Percentiles rank a stretch among this genome's conserved stretches.
Evolutionary conservation across 2,113 vertebrate genomes (phyloP).

Genomic region (Girardinichthys multiradiatus): DNA sequence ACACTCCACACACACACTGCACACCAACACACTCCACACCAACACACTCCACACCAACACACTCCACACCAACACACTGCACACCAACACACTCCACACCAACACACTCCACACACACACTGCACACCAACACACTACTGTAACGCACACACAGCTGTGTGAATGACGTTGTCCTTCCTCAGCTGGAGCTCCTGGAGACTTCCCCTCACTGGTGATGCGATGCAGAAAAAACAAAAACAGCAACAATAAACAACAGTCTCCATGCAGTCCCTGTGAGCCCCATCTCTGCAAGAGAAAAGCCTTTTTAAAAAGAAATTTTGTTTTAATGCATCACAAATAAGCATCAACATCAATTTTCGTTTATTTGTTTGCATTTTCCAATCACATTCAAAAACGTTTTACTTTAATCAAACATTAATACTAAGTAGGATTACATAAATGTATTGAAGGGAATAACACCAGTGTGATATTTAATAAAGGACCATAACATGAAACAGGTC

Average conservation of each 20-base stretch:
- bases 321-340: too few species aligned
- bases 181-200: constrained; percentile 24
- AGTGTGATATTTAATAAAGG: not conserved
- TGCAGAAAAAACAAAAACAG: not conserved
- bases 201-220: constrained; percentile 37
- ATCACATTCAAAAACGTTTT: too few species aligned
- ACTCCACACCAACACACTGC: not conserved
- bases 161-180: constrained; percentile 43
- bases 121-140: constrained; percentile 3
- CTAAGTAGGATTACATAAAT: too few species aligned
- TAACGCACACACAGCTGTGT: not conserved
- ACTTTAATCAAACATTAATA: too few species aligned
- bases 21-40: constrained; percentile 2
- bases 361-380: too few species aligned
- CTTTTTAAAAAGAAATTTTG: not conserved
- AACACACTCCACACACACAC: not conserved
- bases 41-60: constrained; percentile 14
- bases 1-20: too few species aligned
- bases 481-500: too few species aligned
- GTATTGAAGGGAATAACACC: too few species aligned
- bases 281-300: not conserved
- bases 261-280: not conserved
- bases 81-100: constrained; percentile 10
- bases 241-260: constrained; percentile 11
- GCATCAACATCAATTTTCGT: too few species aligned